These are phyloP conservation scores for Burhinus bistriatus DNA, from an alignment of 2,113 vertebrate genomes.

Conservation along the genomic window DNA sequence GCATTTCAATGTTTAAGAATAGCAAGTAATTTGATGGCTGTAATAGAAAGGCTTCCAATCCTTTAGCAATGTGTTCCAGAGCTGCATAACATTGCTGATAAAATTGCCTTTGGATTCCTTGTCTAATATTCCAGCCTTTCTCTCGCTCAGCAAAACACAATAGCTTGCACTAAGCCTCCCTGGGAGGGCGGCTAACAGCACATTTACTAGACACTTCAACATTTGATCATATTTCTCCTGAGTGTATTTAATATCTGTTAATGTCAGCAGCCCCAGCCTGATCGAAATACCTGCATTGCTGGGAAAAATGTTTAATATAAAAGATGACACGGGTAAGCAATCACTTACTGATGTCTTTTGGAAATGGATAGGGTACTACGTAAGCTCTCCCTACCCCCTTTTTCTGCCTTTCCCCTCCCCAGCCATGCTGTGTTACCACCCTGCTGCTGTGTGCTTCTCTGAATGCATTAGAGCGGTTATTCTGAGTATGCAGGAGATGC, in stretches of 20 bases:
- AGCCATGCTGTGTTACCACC: background rate
- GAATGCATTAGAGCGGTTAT: slow-evolving; percentile 59
- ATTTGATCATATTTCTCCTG: slow-evolving; percentile 68
- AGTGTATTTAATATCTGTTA: slow-evolving; percentile 69
- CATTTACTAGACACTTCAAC: slow-evolving; percentile 67
- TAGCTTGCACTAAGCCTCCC: slow-evolving; percentile 53
- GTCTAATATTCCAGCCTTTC: slow-evolving; percentile 58
- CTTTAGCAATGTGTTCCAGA: slow-evolving; percentile 46
- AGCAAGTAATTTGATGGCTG: slow-evolving; percentile 54
- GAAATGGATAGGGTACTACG: slow-evolving; percentile 35
- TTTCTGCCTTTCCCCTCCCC: background rate
- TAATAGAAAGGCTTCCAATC: slow-evolving; percentile 49
- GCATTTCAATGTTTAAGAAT: slow-evolving; percentile 59
- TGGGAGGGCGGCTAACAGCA: slow-evolving; percentile 54
- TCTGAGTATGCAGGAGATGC: slow-evolving; percentile 61
- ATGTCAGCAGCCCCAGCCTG: slow-evolving; percentile 50
- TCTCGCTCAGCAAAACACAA: slow-evolving; percentile 66
- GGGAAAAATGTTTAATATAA: slow-evolving; percentile 36
- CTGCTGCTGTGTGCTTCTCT: background rate
- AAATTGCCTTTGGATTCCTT: slow-evolving; percentile 65
- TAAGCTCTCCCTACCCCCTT: background rate
- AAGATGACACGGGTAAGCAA: slow-evolving; percentile 42
- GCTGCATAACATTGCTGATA: slow-evolving; percentile 42
- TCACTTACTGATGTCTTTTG: slow-evolving; percentile 51
- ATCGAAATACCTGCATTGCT: slow-evolving; percentile 48